These are phyloP conservation scores for Donacobius atricapilla DNA, from an alignment of 2,113 vertebrate genomes.

Conservation along the genomic window DNA sequence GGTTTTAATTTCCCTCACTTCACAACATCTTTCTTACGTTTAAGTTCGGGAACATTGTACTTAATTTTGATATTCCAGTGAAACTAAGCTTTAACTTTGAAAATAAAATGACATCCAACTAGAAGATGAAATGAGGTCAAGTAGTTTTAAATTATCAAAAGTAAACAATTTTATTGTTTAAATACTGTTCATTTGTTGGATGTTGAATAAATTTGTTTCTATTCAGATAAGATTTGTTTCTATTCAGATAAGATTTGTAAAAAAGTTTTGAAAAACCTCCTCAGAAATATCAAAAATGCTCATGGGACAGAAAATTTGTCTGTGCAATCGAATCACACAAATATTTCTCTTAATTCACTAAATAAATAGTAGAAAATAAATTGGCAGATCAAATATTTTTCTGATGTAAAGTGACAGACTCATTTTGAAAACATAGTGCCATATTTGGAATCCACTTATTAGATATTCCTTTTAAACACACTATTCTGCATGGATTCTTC, in stretches of 20 bases:
- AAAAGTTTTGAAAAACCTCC: neutral
- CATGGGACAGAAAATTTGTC: neutral
- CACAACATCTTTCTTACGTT: neutral
- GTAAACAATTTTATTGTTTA: neutral
- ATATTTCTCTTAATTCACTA: neutral
- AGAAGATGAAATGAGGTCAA: neutral
- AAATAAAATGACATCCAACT: neutral
- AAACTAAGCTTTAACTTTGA: neutral
- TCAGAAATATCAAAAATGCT: neutral
- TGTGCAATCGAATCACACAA: neutral
- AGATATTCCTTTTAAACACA: neutral
- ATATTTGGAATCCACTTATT: neutral
- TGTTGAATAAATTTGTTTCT: neutral
- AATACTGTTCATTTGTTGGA: neutral
- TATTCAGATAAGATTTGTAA: neutral
- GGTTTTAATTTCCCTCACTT: neutral
- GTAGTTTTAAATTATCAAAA: neutral
- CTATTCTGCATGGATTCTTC: neutral
- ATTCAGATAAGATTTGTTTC: neutral
- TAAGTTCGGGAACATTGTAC: neutral
- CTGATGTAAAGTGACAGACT: neutral
- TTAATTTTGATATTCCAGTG: neutral
- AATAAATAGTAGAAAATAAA: neutral
- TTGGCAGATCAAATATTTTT: neutral
- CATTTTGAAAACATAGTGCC: neutral